phyloP scores from a whole-genome alignment of 2,113 vertebrate species.

The Artemisiospiza belli region DNA sequence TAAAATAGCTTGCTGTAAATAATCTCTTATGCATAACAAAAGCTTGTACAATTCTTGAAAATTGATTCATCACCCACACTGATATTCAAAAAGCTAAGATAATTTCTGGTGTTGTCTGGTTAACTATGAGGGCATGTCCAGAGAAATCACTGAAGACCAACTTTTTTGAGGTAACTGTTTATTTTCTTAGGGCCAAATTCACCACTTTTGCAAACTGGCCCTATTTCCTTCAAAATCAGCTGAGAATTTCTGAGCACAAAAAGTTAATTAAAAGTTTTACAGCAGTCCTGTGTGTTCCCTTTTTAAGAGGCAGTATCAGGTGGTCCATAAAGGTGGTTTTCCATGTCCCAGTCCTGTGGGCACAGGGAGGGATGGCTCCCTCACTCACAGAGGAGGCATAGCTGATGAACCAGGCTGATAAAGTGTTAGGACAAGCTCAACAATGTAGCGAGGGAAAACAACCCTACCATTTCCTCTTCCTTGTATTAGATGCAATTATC shows the following conservation, averaged over 20 bases:
- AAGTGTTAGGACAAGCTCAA: background rate
- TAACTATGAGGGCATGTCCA: background rate
- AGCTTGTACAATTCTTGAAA: background rate
- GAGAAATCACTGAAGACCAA: background rate
- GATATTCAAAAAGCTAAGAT: background rate
- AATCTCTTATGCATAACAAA: constrained; percentile 54
- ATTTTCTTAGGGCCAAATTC: background rate
- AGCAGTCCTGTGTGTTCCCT: background rate
- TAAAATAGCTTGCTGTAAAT: constrained; percentile 63
- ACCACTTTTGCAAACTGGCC: background rate
- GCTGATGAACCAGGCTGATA: background rate
- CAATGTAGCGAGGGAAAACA: background rate
- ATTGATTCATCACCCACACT: constrained; percentile 26
- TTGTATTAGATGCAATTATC: background rate
- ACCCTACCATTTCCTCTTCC: background rate
- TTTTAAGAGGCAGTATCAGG: background rate
- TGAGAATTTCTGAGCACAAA: background rate
- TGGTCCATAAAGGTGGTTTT: accelerated
- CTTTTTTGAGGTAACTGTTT: background rate
- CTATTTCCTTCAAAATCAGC: background rate
- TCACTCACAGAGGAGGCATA: background rate
- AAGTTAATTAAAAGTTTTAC: background rate
- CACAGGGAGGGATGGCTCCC: accelerated
- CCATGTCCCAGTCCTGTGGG: accelerated
- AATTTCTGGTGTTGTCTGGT: background rate